phyloP scores from a whole-genome alignment of 2,888 invertebrate species.

The Drosophila nigricruria region DNA sequence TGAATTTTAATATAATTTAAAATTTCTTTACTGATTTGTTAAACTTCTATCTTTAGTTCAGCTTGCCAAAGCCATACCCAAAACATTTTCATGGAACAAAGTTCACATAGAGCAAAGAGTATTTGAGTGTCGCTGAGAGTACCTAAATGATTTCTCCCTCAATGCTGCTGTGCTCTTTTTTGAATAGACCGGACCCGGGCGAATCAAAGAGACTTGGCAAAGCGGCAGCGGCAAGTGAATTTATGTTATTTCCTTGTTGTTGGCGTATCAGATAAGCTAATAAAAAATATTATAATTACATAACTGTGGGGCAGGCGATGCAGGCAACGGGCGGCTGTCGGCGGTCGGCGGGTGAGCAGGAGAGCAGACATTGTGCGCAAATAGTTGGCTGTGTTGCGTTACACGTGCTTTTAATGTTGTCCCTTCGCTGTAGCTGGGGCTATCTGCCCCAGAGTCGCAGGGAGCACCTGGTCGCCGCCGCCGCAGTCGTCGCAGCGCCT shows the following conservation, averaged over 20 bases:
- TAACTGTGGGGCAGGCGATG: conserved; percentile 59
- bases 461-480: conserved; percentile 33
- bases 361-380: conserved; percentile 37
- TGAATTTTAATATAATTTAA: too few relatives aligned
- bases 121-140: background rate
- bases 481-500: conserved; percentile 55
- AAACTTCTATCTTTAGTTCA: background rate
- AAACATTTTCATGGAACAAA: background rate
- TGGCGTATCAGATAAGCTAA: conserved; percentile 85
- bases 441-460: conserved; percentile 7
- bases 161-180: conserved; percentile 18
- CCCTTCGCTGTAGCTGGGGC: conserved; percentile 50
- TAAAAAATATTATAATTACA: conserved; percentile 85
- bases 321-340: conserved; percentile 28
- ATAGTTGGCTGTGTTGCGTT: conserved; percentile 43
- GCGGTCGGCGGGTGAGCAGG: too few relatives aligned
- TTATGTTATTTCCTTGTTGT: conserved; percentile 83
- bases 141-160: background rate
- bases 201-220: conserved; percentile 62
- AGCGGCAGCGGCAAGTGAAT: conserved; percentile 64
- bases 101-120: conserved; percentile 8
- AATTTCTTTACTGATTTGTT: too few relatives aligned
- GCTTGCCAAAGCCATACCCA: background rate
- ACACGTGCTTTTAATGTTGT: conserved; percentile 58
- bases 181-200: conserved; percentile 37